Percentiles rank a stretch among this genome's conserved stretches.
phyloP scores from a whole-genome alignment of 2,113 vertebrate genomes.

The Lophius piscatorius region DNA sequence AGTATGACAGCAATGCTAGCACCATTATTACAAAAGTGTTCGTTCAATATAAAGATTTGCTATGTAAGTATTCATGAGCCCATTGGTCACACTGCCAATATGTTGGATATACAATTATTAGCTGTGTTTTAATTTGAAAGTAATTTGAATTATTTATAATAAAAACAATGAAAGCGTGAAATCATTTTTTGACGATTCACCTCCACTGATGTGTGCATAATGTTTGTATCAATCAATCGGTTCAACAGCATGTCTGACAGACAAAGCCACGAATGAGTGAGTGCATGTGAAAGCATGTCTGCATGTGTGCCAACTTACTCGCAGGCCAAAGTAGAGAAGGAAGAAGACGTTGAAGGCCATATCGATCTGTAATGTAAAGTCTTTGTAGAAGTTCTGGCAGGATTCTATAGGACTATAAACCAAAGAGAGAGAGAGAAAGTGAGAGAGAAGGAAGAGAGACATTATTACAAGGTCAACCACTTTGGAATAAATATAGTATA shows the following conservation, averaged over 20 bases:
- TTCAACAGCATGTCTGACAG: too few species aligned
- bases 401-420: slow-evolving; percentile 96
- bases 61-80: slow-evolving; percentile 10
- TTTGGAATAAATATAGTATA: not conserved
- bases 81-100: too few species aligned
- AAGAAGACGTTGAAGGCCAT: slow-evolving; percentile 99
- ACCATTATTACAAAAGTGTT: slow-evolving; percentile 34
- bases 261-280: too few species aligned
- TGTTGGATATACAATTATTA: too few species aligned
- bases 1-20: slow-evolving; percentile 37
- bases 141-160: not conserved
- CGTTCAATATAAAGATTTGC: slow-evolving; percentile 20
- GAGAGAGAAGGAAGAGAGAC: not conserved
- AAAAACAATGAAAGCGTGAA: not conserved
- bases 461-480: slow-evolving; percentile 5
- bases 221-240: not conserved
- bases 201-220: not conserved
- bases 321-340: slow-evolving; percentile 97
- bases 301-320: slow-evolving; percentile 83
- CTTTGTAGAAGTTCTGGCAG: slow-evolving; percentile 99
- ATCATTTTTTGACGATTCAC: too few species aligned
- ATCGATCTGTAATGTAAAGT: slow-evolving; percentile 99
- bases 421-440: slow-evolving; percentile 22
- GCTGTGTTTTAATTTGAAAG: too few species aligned
- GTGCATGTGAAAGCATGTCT: not conserved